Conservation (phyloP, 2,113 vertebrate genomes). For the Trichechus manatus region DNA sequence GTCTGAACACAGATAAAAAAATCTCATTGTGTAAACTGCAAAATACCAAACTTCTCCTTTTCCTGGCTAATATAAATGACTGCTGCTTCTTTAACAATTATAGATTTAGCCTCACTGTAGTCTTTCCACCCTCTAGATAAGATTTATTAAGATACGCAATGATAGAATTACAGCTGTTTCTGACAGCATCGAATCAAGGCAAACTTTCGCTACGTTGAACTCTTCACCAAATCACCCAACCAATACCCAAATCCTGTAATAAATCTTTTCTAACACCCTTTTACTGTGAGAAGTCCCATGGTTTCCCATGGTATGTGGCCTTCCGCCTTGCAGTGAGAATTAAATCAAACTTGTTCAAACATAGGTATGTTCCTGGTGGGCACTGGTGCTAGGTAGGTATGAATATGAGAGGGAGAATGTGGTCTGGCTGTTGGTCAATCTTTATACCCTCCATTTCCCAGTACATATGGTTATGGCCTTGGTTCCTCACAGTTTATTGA, state of each 20-base stretch:
- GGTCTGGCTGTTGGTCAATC: not conserved
- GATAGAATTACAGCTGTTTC: not conserved
- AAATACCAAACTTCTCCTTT: not conserved
- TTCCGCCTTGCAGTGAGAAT: not conserved
- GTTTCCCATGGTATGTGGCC: not conserved
- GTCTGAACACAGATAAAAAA: not conserved
- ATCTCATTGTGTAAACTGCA: not conserved
- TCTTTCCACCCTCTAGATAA: not conserved
- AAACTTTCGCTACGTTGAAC: not conserved
- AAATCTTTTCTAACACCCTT: not conserved
- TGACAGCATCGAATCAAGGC: not conserved
- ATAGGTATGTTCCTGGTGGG: not conserved
- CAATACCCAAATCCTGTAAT: not conserved
- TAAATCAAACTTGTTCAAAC: not conserved
- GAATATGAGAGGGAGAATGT: not conserved
- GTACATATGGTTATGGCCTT: conserved; percentile 4
- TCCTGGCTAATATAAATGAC: not conserved
- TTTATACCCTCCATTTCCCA: conserved; percentile 36
- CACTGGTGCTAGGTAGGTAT: not conserved
- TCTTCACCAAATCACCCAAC: not conserved
- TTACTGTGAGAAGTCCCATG: not conserved
- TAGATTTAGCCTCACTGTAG: not conserved
- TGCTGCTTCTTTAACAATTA: not conserved
- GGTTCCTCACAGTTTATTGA: conserved; percentile 25
- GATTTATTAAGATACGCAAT: not conserved